Evolutionary conservation across 1,140 invertebrate genomes (phyloP), one percentile per base, ranked within the genome.

Genomic region (Zaprionus taronus): DNA sequence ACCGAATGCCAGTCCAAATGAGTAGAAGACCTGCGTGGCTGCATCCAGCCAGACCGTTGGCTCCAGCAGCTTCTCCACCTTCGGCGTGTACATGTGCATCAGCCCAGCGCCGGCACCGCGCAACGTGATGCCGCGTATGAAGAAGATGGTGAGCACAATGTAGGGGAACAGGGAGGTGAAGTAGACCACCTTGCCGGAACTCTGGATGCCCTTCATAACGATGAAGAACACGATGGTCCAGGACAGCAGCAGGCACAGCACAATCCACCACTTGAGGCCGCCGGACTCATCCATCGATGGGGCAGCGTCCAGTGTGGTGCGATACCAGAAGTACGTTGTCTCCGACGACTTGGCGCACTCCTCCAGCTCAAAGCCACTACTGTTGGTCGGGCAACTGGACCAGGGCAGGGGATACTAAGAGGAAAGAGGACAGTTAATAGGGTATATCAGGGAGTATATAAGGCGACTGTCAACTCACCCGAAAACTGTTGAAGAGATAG

Each of bases 161-260:
- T 99, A 99, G 2, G 98, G 98, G 92, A 99, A 99, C 80, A 98
- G 95, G 5, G 98, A 98, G 22, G 98, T 99, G 93, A 99, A 98
- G 91, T 99, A 99, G 28, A 98, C 97, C 74, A 98, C 98, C 95
- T 99, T 99, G 92, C 98, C 98, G 73, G 98, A 99, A 80, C 97
- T 98, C 93, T 99, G 98, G 77, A 99, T 99, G 53, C 99, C 99
- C 93, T 98, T 98, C 97, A 98, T 99, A 4, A 99, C 97, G 91
- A 99, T 99, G 91, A 98, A 97, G 94, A 99, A 99, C 14, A 99
- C 98, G 61, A 99, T 94, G 68, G 97, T 93, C 99, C 99, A 99
- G 57, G 98, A 97, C 12, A 99, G 93, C 38, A 99, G 93, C 17
- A 99, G 95, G 92, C 98, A 99, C 5, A 98, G 91, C 0, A 97